Conservation (phyloP, 2,888 invertebrate species). For the Drosophila silvestris region DNA sequence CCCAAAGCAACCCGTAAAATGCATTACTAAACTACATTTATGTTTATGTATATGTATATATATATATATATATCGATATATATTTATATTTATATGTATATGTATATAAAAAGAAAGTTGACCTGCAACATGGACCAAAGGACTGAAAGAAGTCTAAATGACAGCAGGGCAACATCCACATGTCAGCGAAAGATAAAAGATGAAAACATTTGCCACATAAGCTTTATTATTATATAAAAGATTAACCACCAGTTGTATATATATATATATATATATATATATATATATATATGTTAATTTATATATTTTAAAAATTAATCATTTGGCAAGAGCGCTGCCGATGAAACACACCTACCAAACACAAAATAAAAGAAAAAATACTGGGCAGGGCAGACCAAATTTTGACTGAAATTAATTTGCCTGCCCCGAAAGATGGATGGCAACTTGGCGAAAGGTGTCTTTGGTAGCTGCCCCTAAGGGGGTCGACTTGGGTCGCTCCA, state of each 20-base stretch:
- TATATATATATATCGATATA: background rate
- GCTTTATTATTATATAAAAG: conserved; percentile 28
- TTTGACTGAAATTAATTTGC: conserved; percentile 77
- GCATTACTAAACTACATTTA: background rate
- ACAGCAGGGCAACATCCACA: conserved; percentile 34
- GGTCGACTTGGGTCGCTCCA: conserved; percentile 6
- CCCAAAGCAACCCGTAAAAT: conserved; percentile 1
- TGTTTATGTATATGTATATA: background rate
- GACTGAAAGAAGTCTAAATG: conserved; percentile 37
- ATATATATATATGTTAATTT: conserved; percentile 14
- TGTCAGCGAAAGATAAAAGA: conserved; percentile 40
- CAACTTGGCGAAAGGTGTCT: conserved; percentile 60
- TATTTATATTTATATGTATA: background rate
- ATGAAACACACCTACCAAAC: conserved; percentile 61
- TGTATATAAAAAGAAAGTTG: conserved; percentile 59
- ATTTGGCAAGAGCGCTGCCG: conserved; percentile 45
- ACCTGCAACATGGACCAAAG: conserved; percentile 33
- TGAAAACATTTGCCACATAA: conserved; percentile 43
- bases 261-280: conserved; percentile 13
- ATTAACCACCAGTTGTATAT: background rate
- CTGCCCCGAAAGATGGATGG: conserved; percentile 65
- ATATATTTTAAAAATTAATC: conserved; percentile 61
- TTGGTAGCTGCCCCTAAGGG: conserved; percentile 29
- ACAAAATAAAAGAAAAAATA: conserved; percentile 16
- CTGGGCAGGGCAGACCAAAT: conserved; percentile 54